Evolutionary conservation across 92 coral and sea anemone genomes (phyloP).

Genomic region (Pocillopora grandis): DNA sequence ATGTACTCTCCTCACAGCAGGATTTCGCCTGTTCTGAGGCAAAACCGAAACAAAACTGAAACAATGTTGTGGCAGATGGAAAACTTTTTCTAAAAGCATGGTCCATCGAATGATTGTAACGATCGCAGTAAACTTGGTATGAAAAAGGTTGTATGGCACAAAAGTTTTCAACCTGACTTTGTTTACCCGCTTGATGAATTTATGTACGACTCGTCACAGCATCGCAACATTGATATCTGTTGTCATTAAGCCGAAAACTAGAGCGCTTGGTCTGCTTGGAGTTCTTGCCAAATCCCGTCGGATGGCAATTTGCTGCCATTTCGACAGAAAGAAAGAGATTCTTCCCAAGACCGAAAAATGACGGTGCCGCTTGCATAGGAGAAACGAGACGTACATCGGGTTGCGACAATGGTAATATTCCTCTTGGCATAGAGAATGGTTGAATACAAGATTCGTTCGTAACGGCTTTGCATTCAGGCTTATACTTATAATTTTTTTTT

Average conservation of each 20-base stretch:
- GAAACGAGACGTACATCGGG: constrained; percentile 56
- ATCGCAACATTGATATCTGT: background rate
- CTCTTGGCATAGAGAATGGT: constrained; percentile 77
- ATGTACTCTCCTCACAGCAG: too few relatives aligned
- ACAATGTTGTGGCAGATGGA: too few relatives aligned
- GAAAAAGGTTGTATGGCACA: too few relatives aligned
- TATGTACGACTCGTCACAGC: background rate
- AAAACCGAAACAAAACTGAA: too few relatives aligned
- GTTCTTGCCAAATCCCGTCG: too few relatives aligned
- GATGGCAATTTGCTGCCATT: too few relatives aligned
- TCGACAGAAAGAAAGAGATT: constrained; percentile 68
- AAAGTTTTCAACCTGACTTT: too few relatives aligned
- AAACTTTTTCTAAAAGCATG: too few relatives aligned
- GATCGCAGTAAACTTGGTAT: too few relatives aligned
- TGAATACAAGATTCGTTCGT: constrained; percentile 55
- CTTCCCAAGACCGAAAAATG: constrained; percentile 74
- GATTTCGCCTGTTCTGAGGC: too few relatives aligned
- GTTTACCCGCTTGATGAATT: background rate
- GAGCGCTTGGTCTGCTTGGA: constrained; percentile 65
- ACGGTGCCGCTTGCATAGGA: constrained; percentile 74
- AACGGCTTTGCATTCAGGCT: constrained; percentile 55
- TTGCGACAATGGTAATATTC: constrained; percentile 69
- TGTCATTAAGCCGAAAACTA: constrained; percentile 54
- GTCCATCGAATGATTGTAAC: too few relatives aligned
- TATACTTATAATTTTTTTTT: too few relatives aligned